Conservation (phyloP, 1,140 invertebrate species). For the Drosophila murphyi region DNA sequence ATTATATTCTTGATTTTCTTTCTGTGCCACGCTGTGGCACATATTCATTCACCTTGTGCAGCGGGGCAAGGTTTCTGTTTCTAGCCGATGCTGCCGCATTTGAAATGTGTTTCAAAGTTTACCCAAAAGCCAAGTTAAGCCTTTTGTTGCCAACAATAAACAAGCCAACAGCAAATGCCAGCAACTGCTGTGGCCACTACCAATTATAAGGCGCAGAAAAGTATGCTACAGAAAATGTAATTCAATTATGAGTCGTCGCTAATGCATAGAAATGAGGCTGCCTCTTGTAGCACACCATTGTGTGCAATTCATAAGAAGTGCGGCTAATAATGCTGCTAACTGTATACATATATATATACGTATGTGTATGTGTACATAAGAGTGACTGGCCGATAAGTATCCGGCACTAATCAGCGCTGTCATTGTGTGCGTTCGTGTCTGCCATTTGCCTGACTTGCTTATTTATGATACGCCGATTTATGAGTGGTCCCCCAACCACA, state of each 20-base stretch:
- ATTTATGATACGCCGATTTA: conserved; percentile 60
- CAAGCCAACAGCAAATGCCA: conserved; percentile 12
- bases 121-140: conserved; percentile 58
- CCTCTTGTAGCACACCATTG: neutral
- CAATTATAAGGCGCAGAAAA: conserved; percentile 60
- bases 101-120: conserved; percentile 42
- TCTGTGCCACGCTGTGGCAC: conserved; percentile 25
- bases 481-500: conserved; percentile 13
- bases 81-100: conserved; percentile 23
- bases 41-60: conserved; percentile 26
- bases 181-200: conserved; percentile 16
- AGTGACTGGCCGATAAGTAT: conserved; percentile 13
- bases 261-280: conserved; percentile 7
- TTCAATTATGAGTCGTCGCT: conserved; percentile 57
- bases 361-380: neutral
- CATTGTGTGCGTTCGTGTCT: conserved; percentile 50
- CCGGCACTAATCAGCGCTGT: conserved; percentile 55
- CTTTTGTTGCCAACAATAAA: conserved; percentile 64
- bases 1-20: conserved; percentile 70
- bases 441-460: conserved; percentile 28
- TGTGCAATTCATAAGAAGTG: neutral
- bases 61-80: conserved; percentile 25
- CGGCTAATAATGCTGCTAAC: conserved; percentile 3
- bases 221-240: conserved; percentile 58
- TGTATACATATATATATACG: neutral